Evolutionary conservation across 2,888 invertebrate species (phyloP).

Genomic region (Tyria jacobaeae): DNA sequence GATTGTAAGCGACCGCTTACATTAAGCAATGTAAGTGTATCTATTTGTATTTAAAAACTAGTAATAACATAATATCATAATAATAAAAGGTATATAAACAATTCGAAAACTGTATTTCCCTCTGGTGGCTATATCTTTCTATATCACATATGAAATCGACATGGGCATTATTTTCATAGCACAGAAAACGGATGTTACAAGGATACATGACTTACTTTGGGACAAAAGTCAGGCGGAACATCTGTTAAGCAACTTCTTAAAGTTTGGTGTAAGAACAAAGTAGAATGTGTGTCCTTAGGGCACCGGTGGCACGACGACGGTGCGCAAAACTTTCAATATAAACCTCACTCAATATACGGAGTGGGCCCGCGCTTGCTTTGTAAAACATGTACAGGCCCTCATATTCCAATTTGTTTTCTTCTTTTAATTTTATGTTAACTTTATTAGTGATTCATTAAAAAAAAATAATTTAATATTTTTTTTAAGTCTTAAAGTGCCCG

Average conservation of each 20-base stretch:
- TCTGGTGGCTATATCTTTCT: neutral
- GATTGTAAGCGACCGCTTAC: too few relatives aligned
- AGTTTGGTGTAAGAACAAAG: constrained; percentile 77
- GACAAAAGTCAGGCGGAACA: constrained; percentile 77
- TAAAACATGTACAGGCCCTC: constrained; percentile 30
- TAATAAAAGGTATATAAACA: neutral
- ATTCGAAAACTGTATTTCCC: neutral
- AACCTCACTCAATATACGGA: constrained; percentile 67
- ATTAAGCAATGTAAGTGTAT: too few relatives aligned
- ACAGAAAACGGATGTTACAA: constrained; percentile 59
- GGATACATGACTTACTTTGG: constrained; percentile 68
- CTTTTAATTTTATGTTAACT: neutral
- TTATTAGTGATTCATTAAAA: too few relatives aligned
- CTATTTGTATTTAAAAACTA: too few relatives aligned
- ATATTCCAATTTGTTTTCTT: neutral
- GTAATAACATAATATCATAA: too few relatives aligned
- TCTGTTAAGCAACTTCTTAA: constrained; percentile 80
- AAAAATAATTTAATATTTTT: neutral
- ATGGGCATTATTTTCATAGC: constrained; percentile 45
- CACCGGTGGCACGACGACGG: constrained; percentile 41
- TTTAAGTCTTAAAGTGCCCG: neutral
- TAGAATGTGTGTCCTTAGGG: constrained; percentile 75
- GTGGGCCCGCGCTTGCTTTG: constrained; percentile 44
- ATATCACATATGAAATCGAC: constrained; percentile 29
- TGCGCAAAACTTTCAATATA: constrained; percentile 69